Percentiles rank a stretch among this genome's conserved stretches.
These are phyloP conservation scores for Ophion ventricosus DNA, from an alignment of 2,888 invertebrate genomes.

Conservation along the genomic window DNA sequence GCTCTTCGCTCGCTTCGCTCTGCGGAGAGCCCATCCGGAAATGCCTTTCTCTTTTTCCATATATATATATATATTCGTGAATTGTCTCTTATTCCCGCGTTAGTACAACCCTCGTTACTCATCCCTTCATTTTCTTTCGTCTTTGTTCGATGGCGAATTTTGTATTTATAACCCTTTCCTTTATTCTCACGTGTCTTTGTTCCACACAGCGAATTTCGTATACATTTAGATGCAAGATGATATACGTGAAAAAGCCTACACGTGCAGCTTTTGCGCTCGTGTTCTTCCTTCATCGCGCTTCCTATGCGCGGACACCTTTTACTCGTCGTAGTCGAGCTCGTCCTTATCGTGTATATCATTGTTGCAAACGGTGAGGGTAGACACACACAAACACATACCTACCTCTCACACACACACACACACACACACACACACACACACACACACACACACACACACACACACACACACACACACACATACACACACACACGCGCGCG, in stretches of 20 bases:
- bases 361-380: no score
- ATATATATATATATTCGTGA: constrained; percentile 6
- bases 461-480: no score
- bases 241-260: no score
- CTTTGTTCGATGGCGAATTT: constrained; percentile 65
- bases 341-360: no score
- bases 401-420: no score
- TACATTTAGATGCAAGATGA: neutral
- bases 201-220: constrained; percentile 5
- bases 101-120: constrained; percentile 59
- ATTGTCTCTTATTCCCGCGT: constrained; percentile 15
- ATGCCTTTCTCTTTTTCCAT: constrained; percentile 44
- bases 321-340: no score
- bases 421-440: no score
- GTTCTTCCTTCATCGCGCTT: no score
- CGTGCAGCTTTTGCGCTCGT: no score
- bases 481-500: no score
- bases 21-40: constrained; percentile 25
- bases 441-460: no score
- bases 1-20: constrained; percentile 12
- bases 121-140: constrained; percentile 57
- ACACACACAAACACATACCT: neutral
- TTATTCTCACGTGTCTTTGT: constrained; percentile 21
- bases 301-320: no score
- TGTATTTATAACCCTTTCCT: constrained; percentile 52